Evolutionary conservation across 2,888 invertebrate species (phyloP).

Genomic region (Pemphredon lugubris): DNA sequence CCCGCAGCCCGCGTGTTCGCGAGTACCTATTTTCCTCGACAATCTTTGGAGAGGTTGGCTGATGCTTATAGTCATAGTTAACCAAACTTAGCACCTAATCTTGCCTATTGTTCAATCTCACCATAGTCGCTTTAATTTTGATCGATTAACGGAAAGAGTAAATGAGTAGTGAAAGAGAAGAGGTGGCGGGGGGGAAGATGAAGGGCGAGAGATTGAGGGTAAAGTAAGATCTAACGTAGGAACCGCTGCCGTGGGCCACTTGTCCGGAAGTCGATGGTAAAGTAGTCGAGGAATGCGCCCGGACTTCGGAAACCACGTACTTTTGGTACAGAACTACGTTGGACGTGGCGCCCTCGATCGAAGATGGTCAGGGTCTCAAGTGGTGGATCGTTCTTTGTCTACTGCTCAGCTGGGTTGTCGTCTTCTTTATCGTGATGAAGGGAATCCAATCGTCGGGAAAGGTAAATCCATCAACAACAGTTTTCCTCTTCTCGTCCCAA

Average conservation of each 20-base stretch:
- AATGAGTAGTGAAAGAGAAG: too few species aligned
- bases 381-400: conserved; percentile 97
- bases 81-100: too few species aligned
- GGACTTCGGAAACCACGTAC: conserved; percentile 93
- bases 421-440: conserved; percentile 97
- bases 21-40: too few species aligned
- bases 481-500: neutral
- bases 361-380: conserved; percentile 91
- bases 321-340: conserved; percentile 96
- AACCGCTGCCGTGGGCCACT: conserved; percentile 91
- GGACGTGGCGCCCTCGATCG: conserved; percentile 93
- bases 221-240: conserved; percentile 81
- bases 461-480: conserved; percentile 81
- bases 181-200: neutral
- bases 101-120: too few species aligned
- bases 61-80: too few species aligned
- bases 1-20: too few species aligned
- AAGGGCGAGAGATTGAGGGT: neutral
- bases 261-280: conserved; percentile 89
- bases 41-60: too few species aligned
- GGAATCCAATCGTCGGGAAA: conserved; percentile 98
- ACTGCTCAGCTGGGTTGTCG: conserved; percentile 93
- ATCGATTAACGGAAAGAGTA: too few species aligned
- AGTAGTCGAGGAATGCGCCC: conserved; percentile 90
- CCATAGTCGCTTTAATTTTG: too few species aligned